Evolutionary conservation across 2,797 vertebrate species (phyloP).

Genomic region (Falco peregrinus): DNA sequence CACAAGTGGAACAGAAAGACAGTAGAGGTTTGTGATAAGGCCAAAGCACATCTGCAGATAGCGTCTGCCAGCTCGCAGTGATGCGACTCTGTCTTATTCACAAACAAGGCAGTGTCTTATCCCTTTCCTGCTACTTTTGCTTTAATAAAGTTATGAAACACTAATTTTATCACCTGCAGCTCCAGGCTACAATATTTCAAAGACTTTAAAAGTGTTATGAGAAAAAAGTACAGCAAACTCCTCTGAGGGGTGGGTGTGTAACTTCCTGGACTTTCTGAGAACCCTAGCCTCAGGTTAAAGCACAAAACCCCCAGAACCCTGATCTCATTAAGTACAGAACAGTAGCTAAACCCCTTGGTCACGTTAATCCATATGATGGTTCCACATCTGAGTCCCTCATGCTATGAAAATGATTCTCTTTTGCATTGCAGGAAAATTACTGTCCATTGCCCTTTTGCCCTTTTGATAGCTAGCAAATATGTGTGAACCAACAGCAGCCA

Average conservation of each 20-base stretch:
- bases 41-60: not conserved
- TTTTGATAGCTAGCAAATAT: not conserved
- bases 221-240: not conserved
- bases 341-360: not conserved
- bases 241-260: not conserved
- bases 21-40: not conserved
- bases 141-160: not conserved
- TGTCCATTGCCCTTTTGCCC: not conserved
- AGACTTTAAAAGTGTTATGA: not conserved
- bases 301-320: not conserved
- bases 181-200: not conserved
- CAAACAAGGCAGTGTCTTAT: not conserved
- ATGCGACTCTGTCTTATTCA: not conserved
- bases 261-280: not conserved
- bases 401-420: not conserved
- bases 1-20: not conserved
- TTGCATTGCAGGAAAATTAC: not conserved
- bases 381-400: not conserved
- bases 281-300: not conserved
- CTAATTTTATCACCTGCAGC: not conserved
- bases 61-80: not conserved
- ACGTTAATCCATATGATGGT: not conserved
- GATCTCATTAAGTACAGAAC: not conserved
- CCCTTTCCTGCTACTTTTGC: not conserved
- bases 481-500: not conserved